Conservation (phyloP, 2,113 vertebrate genomes). For the Microtus oregoni region DNA sequence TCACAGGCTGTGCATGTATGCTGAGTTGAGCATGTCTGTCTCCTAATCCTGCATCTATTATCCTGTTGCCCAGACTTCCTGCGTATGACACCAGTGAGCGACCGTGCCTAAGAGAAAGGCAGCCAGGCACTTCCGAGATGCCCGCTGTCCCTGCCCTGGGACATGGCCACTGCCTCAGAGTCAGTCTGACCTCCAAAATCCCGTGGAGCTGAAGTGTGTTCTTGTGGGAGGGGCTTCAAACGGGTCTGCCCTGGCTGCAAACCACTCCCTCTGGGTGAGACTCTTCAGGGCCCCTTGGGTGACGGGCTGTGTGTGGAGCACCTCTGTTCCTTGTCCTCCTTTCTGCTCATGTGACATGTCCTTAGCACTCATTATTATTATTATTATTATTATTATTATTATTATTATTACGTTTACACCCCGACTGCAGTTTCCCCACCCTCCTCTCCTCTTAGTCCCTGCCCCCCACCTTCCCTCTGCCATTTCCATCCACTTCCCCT, state of each 20-base stretch:
- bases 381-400: no score
- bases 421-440: not conserved
- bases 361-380: not conserved
- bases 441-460: not conserved
- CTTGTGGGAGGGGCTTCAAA: not conserved
- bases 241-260: not conserved
- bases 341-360: fast-evolving
- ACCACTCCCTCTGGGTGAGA: not conserved
- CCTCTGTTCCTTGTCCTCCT: not conserved
- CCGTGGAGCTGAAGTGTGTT: fast-evolving
- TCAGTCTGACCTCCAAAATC: not conserved
- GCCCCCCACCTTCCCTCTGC: not conserved
- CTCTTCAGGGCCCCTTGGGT: not conserved
- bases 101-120: not conserved
- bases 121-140: not conserved
- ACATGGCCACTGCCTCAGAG: no score
- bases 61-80: not conserved
- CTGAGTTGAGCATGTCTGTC: not conserved
- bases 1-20: no score
- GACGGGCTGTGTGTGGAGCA: not conserved
- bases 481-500: not conserved
- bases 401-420: not conserved
- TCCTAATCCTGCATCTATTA: not conserved
- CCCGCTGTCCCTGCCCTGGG: not conserved
- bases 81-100: no score